phyloP scores from a whole-genome alignment of 2,888 invertebrate species.

The Quadroppia sp. region DNA sequence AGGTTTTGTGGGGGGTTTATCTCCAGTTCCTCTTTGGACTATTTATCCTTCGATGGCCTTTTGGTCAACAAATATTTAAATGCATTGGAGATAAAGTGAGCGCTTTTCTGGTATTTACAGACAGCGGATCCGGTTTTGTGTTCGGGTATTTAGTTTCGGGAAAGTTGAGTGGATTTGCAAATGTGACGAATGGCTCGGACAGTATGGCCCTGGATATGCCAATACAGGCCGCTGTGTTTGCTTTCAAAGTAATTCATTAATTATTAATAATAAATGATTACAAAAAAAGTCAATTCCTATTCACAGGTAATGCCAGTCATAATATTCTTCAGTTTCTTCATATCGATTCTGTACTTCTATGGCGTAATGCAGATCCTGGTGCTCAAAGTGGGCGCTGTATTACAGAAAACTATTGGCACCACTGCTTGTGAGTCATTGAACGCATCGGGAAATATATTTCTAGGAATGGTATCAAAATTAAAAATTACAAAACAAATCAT shows the following conservation, averaged over 20 bases:
- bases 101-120: constrained; percentile 71
- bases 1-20: constrained; percentile 55
- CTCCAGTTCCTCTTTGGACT: constrained; percentile 56
- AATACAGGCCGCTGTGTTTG: constrained; percentile 38
- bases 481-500: not conserved
- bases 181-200: not conserved
- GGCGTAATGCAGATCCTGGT: constrained; percentile 84
- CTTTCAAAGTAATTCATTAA: constrained; percentile 48
- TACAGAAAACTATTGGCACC: constrained; percentile 70
- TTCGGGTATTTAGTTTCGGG: constrained; percentile 61
- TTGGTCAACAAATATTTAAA: constrained; percentile 67
- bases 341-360: constrained; percentile 80
- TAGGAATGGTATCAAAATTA: constrained; percentile 70
- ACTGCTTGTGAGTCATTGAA: constrained; percentile 92
- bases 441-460: constrained; percentile 86
- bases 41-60: constrained; percentile 56
- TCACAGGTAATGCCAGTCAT: constrained; percentile 70
- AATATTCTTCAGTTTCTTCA: constrained; percentile 86
- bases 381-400: constrained; percentile 69
- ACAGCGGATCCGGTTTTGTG: constrained; percentile 75
- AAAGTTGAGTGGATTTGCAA: constrained; percentile 26
- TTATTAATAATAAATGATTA: not conserved
- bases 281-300: not conserved
- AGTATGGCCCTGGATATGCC: not conserved
- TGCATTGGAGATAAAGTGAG: constrained; percentile 65